These are phyloP conservation scores for Hystrix cristata DNA, from an alignment of 2,113 vertebrate species.

Conservation along the genomic window DNA sequence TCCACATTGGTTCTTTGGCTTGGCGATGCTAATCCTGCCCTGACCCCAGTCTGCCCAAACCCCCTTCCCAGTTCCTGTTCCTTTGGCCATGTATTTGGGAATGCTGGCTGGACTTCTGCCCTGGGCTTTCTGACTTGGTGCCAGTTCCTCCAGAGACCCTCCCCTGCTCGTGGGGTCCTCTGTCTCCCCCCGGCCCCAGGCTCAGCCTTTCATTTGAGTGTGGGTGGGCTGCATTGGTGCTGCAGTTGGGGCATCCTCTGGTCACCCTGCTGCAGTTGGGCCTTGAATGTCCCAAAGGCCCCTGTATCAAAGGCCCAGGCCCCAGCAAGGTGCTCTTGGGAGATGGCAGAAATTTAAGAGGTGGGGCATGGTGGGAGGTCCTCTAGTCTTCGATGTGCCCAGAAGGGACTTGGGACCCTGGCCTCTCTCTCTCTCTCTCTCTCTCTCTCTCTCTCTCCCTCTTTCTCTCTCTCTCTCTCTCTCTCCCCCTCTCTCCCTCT, in stretches of 20 bases:
- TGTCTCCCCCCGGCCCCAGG: not conserved
- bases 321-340: not conserved
- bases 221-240: not conserved
- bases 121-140: not conserved
- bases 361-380: not conserved
- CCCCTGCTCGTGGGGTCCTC: not conserved
- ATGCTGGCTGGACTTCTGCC: not conserved
- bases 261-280: not conserved
- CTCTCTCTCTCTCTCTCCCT: not conserved
- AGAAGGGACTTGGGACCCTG: not conserved
- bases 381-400: not conserved
- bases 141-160: not conserved
- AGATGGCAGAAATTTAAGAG: not conserved
- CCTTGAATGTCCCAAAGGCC: not conserved
- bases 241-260: not conserved
- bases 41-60: not conserved
- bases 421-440: not conserved
- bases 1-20: not conserved
- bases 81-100: not conserved
- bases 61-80: not conserved
- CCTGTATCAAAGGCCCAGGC: too few species aligned
- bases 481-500: not conserved
- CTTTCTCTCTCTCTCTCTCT: not conserved
- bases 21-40: not conserved
- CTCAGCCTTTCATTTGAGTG: not conserved